Conservation (phyloP, 2,113 vertebrate species). For the Xenotilapia flavipinnis region DNA sequence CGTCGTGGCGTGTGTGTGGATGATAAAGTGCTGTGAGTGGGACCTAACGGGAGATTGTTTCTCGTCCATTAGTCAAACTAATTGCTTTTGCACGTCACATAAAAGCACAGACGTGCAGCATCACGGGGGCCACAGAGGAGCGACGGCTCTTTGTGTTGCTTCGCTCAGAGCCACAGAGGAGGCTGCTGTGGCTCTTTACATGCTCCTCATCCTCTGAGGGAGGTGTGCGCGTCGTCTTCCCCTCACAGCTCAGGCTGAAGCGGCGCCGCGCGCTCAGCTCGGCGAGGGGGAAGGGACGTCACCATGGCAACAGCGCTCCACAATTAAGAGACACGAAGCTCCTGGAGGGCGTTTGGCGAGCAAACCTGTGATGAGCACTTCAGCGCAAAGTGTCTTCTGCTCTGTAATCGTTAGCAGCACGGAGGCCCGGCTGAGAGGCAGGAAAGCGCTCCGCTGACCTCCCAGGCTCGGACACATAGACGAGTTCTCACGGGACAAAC, state of each 20-base stretch:
- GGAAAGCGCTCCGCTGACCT: neutral
- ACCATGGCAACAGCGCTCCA: constrained; percentile 52
- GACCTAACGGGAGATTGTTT: neutral
- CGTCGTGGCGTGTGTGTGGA: neutral
- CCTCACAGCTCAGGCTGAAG: neutral
- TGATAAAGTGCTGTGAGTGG: neutral
- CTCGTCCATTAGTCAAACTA: constrained; percentile 14
- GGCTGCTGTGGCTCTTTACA: neutral
- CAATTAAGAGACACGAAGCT: constrained; percentile 41
- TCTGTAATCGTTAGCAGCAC: neutral
- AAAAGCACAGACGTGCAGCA: neutral
- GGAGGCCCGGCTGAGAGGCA: neutral
- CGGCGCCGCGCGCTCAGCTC: neutral
- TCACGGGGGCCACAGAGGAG: neutral
- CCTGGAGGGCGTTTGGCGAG: constrained; percentile 17
- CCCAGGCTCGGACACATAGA: neutral
- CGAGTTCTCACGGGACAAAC: neutral
- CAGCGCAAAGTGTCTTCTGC: neutral
- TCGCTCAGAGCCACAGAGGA: neutral
- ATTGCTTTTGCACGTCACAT: neutral
- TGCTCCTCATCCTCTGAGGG: neutral
- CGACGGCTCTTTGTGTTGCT: neutral
- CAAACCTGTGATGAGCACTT: neutral
- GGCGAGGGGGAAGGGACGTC: constrained; percentile 28
- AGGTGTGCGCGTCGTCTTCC: neutral